Conservation (phyloP, 2,888 invertebrate species). For the Helicoverpa assulta region DNA sequence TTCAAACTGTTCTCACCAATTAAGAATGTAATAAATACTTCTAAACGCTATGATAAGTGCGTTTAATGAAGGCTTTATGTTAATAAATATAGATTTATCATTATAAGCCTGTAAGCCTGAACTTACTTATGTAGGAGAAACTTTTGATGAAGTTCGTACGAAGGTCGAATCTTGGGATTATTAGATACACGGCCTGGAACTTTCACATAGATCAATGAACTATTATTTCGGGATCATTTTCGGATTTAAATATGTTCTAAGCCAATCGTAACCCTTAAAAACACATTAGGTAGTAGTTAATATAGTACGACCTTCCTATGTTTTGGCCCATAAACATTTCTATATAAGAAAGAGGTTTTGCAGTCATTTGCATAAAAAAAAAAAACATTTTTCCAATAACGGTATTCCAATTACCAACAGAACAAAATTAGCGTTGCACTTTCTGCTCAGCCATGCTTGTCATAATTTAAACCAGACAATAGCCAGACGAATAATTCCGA, state of each 20-base stretch:
- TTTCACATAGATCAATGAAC: not conserved
- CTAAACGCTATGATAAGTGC: conserved; percentile 7
- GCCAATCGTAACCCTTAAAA: too few species aligned
- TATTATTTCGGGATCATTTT: not conserved
- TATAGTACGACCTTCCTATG: too few species aligned
- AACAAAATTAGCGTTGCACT: not conserved
- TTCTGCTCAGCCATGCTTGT: not conserved
- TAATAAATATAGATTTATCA: conserved; percentile 28
- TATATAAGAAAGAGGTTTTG: not conserved
- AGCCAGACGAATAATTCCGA: not conserved
- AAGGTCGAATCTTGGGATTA: conserved; percentile 12
- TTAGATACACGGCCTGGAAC: not conserved
- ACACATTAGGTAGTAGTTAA: too few species aligned
- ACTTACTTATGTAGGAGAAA: conserved; percentile 10
- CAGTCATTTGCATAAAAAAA: not conserved
- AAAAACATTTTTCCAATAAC: not conserved
- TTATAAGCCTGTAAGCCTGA: conserved; percentile 29
- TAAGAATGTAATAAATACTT: conserved; percentile 34
- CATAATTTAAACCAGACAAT: not conserved
- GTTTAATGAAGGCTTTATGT: conserved; percentile 12
- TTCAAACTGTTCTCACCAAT: conserved; percentile 21
- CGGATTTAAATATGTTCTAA: not conserved
- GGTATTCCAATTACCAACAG: not conserved
- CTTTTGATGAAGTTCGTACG: not conserved
- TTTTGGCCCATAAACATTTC: too few species aligned